Conservation (phyloP, 2,113 vertebrate species). For the Mobula birostris region DNA sequence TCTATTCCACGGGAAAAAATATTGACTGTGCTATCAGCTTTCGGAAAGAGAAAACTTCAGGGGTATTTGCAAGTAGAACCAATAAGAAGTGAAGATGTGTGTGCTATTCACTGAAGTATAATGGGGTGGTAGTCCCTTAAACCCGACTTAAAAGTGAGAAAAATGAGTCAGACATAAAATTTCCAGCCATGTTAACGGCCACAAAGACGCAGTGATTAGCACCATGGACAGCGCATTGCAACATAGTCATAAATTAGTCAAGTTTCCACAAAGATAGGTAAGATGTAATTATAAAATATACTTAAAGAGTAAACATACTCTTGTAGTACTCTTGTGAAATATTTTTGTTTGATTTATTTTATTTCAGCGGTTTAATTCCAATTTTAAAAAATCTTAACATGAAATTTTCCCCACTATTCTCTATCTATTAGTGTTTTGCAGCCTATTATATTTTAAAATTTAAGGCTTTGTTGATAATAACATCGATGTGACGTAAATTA, state of each 20-base stretch:
- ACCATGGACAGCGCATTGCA: slow-evolving; percentile 82
- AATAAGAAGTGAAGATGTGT: not conserved
- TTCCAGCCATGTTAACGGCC: slow-evolving; percentile 60
- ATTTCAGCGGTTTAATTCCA: not conserved
- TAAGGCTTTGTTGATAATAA: too few relatives aligned
- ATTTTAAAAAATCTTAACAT: not conserved
- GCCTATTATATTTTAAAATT: not conserved
- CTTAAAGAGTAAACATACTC: too few relatives aligned
- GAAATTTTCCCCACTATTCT: not conserved
- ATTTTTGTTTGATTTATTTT: not conserved
- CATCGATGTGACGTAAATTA: too few relatives aligned
- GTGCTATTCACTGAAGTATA: not conserved
- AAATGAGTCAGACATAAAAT: not conserved
- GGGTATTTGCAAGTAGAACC: not conserved
- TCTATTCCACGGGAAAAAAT: not conserved
- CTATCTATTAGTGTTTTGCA: not conserved
- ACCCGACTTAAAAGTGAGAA: not conserved
- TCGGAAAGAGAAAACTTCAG: not conserved
- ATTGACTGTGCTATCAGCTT: not conserved
- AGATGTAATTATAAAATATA: too few relatives aligned
- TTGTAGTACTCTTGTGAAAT: not conserved
- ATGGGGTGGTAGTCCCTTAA: not conserved
- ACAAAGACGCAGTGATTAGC: slow-evolving; percentile 59
- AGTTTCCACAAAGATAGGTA: not conserved
- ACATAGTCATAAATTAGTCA: not conserved